Base-by-base conservation (phyloP, 2,113 vertebrate species). In the Casuarius casuarius region DNA sequence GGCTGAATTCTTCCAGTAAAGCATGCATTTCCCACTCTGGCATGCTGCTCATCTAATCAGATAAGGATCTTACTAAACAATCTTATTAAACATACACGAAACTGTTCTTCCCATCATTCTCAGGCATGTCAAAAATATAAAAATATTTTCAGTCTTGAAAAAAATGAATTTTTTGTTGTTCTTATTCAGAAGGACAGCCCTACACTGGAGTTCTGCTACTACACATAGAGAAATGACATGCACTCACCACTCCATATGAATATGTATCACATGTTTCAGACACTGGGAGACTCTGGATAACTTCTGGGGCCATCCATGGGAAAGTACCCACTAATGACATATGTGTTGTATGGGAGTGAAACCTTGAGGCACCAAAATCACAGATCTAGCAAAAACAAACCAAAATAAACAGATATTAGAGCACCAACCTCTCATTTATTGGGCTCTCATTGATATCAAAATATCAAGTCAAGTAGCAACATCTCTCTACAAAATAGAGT, bases 251-350 rank as follows among this genome's bases (percentile, higher is more conserved):
- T 71, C 99, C 99, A 1, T 99, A 99, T 1, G 99, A 99, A 97
- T 99, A 99, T 0, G 99, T 99, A 97, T 99, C 99, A 96, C 99
- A 99, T 2, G 99, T 99, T 98, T 99, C 99, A 91, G 99, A 99
- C 94, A 99, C 99, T 12, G 99, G 99, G 74, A 99, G 98, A 84
- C 99, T 99, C 38, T 99, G 99, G 93, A 99, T 99, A 91, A 99
- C 99, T 98, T 99, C 99, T 12, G 99, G 99, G 62, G 99, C 99
- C 99, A 99, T 99, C 99, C 99, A 99, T 1, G 99, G 99, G 97
- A 99, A 99, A 25, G 99, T 99, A 65, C 99, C 99, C 94, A 99
- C 99, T 96, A 99, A 96, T 28, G 99, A 99, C 99, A 99, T 99
- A 96, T 99, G 99, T n/a, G 99, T 99, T 7, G 99, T 99, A 96